Conservation (phyloP, 2,113 vertebrate species). For the Pelusios castaneus region DNA sequence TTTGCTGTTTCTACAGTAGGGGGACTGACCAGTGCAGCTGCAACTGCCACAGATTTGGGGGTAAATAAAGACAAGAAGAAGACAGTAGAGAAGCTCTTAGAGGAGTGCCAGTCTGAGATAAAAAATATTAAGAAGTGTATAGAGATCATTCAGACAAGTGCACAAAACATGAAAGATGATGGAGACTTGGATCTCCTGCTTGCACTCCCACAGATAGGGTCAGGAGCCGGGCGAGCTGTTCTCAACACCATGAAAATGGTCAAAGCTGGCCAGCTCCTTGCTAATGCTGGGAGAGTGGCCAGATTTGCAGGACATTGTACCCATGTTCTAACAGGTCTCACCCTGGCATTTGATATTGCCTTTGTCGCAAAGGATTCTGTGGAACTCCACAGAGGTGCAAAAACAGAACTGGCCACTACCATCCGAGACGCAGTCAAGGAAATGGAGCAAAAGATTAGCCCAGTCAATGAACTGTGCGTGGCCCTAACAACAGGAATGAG, state of each 20-base stretch:
- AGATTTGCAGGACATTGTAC: slow-evolving; percentile 73
- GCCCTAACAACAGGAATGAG: background rate
- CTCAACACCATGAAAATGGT: slow-evolving; percentile 71
- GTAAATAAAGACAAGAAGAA: slow-evolving; percentile 78
- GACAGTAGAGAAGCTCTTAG: slow-evolving; percentile 78
- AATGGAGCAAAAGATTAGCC: slow-evolving; percentile 66
- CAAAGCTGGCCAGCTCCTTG: slow-evolving; percentile 60
- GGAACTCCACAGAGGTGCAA: slow-evolving; percentile 75
- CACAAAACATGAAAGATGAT: slow-evolving; percentile 67
- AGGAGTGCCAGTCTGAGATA: slow-evolving; percentile 67
- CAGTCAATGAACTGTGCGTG: accelerated
- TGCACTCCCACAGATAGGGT: slow-evolving; percentile 70
- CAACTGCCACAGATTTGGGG: slow-evolving; percentile 77
- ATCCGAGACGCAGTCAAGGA: slow-evolving; percentile 71
- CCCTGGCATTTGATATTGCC: slow-evolving; percentile 78
- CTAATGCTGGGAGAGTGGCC: slow-evolving; percentile 58
- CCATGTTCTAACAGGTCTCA: slow-evolving; percentile 73
- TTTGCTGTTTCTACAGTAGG: slow-evolving; percentile 75
- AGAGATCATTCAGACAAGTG: no score
- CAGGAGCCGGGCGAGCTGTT: slow-evolving; percentile 70
- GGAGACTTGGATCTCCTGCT: slow-evolving; percentile 72
- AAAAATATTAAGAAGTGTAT: slow-evolving; percentile 72
- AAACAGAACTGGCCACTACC: slow-evolving; percentile 75
- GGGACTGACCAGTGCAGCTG: slow-evolving; percentile 74
- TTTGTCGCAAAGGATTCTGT: slow-evolving; percentile 78